These are phyloP conservation scores for Bradypodion ventrale DNA, from an alignment of 2,797 vertebrate species.

Conservation along the genomic window DNA sequence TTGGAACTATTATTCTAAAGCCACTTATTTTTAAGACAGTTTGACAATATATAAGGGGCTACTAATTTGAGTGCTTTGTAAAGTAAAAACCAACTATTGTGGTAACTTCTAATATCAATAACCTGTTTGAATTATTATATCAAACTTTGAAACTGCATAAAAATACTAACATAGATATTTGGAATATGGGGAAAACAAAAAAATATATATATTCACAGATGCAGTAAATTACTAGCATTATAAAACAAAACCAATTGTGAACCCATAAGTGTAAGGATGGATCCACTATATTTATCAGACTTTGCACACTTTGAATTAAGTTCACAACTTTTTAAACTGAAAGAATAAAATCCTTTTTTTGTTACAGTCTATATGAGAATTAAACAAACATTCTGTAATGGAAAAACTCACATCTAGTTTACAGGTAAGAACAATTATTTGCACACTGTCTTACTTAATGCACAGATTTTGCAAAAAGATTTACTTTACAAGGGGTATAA, in stretches of 20 bases:
- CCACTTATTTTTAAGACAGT: not conserved
- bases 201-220: slow-evolving; percentile 57
- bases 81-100: slow-evolving; percentile 51
- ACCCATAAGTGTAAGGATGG: slow-evolving; percentile 69
- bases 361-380: slow-evolving; percentile 68
- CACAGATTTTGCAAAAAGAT: slow-evolving; percentile 76
- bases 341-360: slow-evolving; percentile 63
- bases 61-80: slow-evolving; percentile 8
- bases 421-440: slow-evolving; percentile 72
- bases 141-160: slow-evolving; percentile 55
- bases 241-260: slow-evolving; percentile 49
- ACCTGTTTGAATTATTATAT: slow-evolving; percentile 50
- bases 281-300: slow-evolving; percentile 63
- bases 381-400: slow-evolving; percentile 68
- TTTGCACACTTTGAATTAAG: slow-evolving; percentile 62
- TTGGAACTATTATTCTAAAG: slow-evolving; percentile 36
- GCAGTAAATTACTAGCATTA: slow-evolving; percentile 53
- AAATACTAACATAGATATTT: slow-evolving; percentile 58
- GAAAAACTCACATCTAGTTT: slow-evolving; percentile 70
- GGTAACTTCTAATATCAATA: slow-evolving; percentile 33
- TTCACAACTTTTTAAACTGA: slow-evolving; percentile 68
- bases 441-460: slow-evolving; percentile 72
- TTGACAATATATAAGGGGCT: not conserved
- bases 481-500: slow-evolving; percentile 81
- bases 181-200: slow-evolving; percentile 52